phyloP scores from a whole-genome alignment of 1,140 invertebrate genomes.

The Pogonus chalceus region DNA sequence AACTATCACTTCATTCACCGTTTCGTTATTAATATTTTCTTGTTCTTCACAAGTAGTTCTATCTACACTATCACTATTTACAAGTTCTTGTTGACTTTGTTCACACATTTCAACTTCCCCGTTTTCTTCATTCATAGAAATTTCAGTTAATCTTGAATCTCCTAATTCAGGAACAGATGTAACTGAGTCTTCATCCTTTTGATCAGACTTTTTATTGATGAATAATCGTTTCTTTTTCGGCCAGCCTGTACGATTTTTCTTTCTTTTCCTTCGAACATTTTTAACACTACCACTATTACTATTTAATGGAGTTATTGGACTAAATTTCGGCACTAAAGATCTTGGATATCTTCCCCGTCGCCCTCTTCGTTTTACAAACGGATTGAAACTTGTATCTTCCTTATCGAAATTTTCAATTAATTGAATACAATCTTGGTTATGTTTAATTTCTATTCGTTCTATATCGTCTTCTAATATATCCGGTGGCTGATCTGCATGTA shows the following conservation, averaged over 20 bases:
- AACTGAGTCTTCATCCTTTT: slow-evolving; percentile 3
- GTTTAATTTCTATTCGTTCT: background rate
- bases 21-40: background rate
- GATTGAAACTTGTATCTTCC: too few relatives aligned
- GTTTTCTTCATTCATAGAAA: slow-evolving; percentile 5
- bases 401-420: too few relatives aligned
- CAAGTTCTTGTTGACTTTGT: background rate
- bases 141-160: slow-evolving; percentile 9
- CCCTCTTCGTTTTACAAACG: slow-evolving; percentile 12
- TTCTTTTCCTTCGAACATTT: slow-evolving; percentile 26
- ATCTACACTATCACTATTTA: background rate
- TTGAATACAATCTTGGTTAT: background rate
- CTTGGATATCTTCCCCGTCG: slow-evolving; percentile 21
- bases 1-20: background rate
- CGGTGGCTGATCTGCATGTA: too few relatives aligned
- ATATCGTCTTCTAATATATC: too few relatives aligned
- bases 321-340: slow-evolving; percentile 16
- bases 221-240: slow-evolving; percentile 39
- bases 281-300: background rate
- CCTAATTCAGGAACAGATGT: background rate
- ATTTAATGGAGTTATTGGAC: slow-evolving; percentile 15
- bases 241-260: slow-evolving; percentile 51
- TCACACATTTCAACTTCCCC: background rate
- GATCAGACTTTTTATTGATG: slow-evolving; percentile 12
- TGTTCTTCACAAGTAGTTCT: slow-evolving; percentile 2